Conservation (phyloP, 2,888 invertebrate genomes). For the Ophioninae sp. region DNA sequence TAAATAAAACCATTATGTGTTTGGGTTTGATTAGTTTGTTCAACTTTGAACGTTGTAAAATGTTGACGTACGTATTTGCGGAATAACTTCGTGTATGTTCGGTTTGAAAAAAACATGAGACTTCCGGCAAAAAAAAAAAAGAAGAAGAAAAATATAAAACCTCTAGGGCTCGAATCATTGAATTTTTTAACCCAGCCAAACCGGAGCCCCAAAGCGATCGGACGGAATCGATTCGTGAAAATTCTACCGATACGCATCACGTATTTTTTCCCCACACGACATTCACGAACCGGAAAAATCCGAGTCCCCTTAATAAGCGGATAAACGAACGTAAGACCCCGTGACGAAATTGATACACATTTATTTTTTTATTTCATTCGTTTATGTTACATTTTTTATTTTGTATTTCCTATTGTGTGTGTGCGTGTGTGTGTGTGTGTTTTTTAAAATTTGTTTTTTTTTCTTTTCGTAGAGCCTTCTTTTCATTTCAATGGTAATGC, state of each 20-base stretch:
- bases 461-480: background rate
- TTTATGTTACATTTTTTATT: too few relatives aligned
- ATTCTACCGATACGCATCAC: background rate
- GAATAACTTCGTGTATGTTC: too few relatives aligned
- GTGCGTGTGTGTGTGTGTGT: too few relatives aligned
- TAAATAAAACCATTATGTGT: too few relatives aligned
- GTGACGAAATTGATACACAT: constrained; percentile 13
- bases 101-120: too few relatives aligned
- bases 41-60: too few relatives aligned
- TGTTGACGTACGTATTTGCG: too few relatives aligned
- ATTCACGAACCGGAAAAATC: background rate
- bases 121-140: constrained; percentile 19
- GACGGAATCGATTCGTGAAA: constrained; percentile 15
- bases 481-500: constrained; percentile 48
- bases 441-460: too few relatives aligned
- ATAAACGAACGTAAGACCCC: constrained; percentile 24
- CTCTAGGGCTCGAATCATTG: constrained; percentile 22
- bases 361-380: constrained; percentile 8
- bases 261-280: background rate
- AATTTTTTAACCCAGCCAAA: constrained; percentile 12
- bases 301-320: constrained; percentile 22
- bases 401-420: too few relatives aligned
- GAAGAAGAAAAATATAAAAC: constrained; percentile 25
- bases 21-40: too few relatives aligned
- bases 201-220: background rate